phyloP scores from a whole-genome alignment of 2,888 invertebrate species.

The Bruchidius siliquastri region DNA sequence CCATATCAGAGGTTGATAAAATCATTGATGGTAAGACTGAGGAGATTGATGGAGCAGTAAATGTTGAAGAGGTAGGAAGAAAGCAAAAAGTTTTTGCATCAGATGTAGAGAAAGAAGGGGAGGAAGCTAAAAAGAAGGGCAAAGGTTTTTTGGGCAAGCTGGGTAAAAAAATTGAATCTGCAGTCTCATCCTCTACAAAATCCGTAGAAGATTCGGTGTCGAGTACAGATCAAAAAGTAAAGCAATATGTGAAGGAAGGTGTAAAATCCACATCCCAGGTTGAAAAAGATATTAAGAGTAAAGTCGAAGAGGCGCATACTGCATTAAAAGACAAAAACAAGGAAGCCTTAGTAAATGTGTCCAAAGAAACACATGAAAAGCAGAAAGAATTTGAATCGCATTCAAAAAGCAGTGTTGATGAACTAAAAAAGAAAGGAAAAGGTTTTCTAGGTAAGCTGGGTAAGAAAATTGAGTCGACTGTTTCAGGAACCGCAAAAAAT shows the following conservation, averaged over 20 bases:
- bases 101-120: neutral
- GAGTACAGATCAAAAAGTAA: neutral
- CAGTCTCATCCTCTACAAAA: conserved; percentile 8
- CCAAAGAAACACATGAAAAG: neutral
- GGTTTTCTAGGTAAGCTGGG: conserved; percentile 15
- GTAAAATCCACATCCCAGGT: neutral
- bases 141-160: conserved; percentile 15
- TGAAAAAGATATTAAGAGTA: neutral
- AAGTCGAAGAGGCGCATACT: neutral
- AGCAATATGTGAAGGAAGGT: neutral
- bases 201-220: neutral
- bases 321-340: neutral
- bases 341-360: no score
- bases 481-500: neutral
- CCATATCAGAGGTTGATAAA: neutral
- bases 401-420: neutral
- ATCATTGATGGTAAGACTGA: neutral
- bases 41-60: neutral
- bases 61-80: neutral
- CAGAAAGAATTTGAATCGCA: neutral
- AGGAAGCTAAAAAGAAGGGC: conserved; percentile 8
- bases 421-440: conserved; percentile 9
- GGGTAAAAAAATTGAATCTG: conserved; percentile 12
- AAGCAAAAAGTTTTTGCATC: neutral
- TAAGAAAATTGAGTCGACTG: conserved; percentile 7